Evolutionary conservation across 2,888 invertebrate genomes (phyloP).

Genomic region (Orgyia antiqua): DNA sequence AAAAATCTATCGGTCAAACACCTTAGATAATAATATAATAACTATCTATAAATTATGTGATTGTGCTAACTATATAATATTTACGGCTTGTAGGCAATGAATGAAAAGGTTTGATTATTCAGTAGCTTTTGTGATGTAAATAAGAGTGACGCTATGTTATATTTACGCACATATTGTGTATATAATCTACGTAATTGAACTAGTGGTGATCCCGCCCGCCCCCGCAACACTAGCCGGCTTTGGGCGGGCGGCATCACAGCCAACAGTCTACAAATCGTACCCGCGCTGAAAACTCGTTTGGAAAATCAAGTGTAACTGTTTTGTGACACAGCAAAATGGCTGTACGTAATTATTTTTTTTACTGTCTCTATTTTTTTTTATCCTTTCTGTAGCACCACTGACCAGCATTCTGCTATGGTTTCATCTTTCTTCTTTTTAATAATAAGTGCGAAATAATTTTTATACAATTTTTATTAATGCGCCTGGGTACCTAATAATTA

Average conservation of each 20-base stretch:
- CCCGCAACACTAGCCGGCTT: conserved; percentile 39
- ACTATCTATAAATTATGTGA: too few relatives aligned
- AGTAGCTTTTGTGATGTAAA: conserved; percentile 33
- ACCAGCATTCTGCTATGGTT: background rate
- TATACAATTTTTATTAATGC: too few relatives aligned
- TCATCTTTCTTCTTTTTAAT: too few relatives aligned
- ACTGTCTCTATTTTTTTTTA: too few relatives aligned
- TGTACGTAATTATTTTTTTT: conserved; percentile 60
- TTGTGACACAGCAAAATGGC: conserved; percentile 53
- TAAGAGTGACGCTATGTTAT: conserved; percentile 35
- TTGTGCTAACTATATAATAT: background rate
- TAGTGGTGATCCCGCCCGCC: conserved; percentile 43
- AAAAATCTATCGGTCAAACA: too few relatives aligned
- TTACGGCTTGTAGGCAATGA: conserved; percentile 8
- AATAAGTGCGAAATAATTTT: too few relatives aligned
- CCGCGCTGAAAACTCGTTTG: conserved; percentile 53
- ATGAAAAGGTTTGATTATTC: conserved; percentile 20
- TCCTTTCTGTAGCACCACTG: background rate
- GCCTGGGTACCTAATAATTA: too few relatives aligned
- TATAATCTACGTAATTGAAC: conserved; percentile 19
- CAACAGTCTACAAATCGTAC: conserved; percentile 56
- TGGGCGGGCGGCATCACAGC: conserved; percentile 58
- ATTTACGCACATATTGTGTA: conserved; percentile 15
- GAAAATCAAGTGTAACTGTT: conserved; percentile 39
- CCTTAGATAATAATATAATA: too few relatives aligned